These are phyloP conservation scores for Zaprionus ghesquierei DNA, from an alignment of 1,140 invertebrate species.

Conservation along the genomic window DNA sequence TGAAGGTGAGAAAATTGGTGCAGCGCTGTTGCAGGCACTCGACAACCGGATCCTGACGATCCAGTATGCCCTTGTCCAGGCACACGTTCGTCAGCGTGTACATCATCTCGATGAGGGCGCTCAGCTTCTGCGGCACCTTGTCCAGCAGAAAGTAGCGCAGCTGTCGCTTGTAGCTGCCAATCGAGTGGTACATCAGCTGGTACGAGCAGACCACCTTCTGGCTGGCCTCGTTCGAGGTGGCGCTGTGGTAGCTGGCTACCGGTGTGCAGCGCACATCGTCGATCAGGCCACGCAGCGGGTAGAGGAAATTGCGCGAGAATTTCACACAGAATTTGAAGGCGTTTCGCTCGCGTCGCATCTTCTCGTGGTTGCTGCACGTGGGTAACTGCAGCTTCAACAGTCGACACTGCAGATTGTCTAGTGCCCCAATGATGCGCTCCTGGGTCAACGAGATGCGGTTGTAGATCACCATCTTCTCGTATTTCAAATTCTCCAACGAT, in stretches of 20 bases:
- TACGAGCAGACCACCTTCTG: constrained; percentile 63
- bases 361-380: constrained; percentile 41
- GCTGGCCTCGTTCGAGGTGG: constrained; percentile 68
- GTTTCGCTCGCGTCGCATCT: constrained; percentile 50
- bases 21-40: constrained; percentile 68
- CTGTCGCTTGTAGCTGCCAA: constrained; percentile 57
- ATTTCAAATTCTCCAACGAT: constrained; percentile 68
- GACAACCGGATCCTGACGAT: constrained; percentile 65
- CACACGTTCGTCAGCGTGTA: constrained; percentile 66
- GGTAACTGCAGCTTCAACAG: constrained; percentile 57
- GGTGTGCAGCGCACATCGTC: constrained; percentile 57
- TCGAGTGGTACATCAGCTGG: constrained; percentile 52
- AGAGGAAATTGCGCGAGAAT: constrained; percentile 69
- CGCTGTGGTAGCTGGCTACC: constrained; percentile 52
- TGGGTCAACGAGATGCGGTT: constrained; percentile 63
- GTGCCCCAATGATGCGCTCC: constrained; percentile 57
- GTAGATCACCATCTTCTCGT: constrained; percentile 61
- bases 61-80: constrained; percentile 66
- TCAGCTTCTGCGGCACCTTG: constrained; percentile 73
- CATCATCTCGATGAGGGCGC: constrained; percentile 72
- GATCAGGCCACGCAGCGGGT: constrained; percentile 70
- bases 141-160: constrained; percentile 69
- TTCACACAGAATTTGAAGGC: constrained; percentile 71
- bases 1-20: constrained; percentile 58
- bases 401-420: constrained; percentile 60